phyloP scores from a whole-genome alignment of 2,888 invertebrate genomes.

The Lithophane socia region DNA sequence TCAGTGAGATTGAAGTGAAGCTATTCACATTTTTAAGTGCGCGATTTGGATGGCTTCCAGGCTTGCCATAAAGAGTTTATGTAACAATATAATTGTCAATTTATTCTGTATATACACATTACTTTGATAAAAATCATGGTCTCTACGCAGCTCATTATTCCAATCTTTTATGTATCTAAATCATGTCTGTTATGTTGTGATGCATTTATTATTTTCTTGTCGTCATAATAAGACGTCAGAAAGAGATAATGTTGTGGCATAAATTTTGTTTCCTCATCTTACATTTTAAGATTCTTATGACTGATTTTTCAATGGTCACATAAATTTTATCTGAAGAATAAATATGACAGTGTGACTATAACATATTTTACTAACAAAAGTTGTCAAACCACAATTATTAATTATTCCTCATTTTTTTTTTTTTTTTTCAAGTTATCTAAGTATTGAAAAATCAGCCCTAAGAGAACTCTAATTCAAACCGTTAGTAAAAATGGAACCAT shows the following conservation, averaged over 20 bases:
- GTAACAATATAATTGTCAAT: neutral
- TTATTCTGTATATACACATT: neutral
- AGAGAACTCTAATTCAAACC: neutral
- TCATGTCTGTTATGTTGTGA: neutral
- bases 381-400: too few relatives aligned
- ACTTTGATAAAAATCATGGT: conserved; percentile 6
- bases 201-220: neutral
- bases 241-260: too few relatives aligned
- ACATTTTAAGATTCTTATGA: neutral
- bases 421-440: too few relatives aligned
- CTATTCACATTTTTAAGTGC: neutral
- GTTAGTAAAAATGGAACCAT: too few relatives aligned
- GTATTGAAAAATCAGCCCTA: too few relatives aligned
- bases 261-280: neutral
- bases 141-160: neutral
- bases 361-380: too few relatives aligned
- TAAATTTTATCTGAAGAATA: too few relatives aligned
- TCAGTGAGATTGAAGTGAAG: too few relatives aligned
- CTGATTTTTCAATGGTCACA: too few relatives aligned
- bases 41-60: neutral
- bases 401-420: too few relatives aligned
- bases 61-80: neutral
- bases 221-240: neutral
- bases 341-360: too few relatives aligned
- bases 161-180: conserved; percentile 1